A percentile compares a stretch with the other conserved stretches of the same genome.
These are phyloP conservation scores for Callocephalon fimbriatum DNA, from an alignment of 2,113 vertebrate species.

Conservation along the genomic window DNA sequence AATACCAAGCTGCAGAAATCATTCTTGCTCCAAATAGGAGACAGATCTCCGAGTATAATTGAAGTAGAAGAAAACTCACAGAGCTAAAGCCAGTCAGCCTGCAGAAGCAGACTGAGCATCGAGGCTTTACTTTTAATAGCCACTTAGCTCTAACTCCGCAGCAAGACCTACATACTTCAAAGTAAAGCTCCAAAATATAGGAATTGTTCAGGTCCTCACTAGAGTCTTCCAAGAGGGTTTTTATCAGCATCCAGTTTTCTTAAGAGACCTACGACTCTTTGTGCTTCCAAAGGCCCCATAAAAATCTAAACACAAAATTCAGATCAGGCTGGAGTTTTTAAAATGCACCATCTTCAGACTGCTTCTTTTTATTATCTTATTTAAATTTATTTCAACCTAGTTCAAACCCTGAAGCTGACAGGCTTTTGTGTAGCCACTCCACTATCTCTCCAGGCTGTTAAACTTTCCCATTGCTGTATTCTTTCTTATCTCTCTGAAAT, in stretches of 20 bases:
- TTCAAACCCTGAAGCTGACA: background rate
- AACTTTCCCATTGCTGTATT: background rate
- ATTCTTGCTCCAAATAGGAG: background rate
- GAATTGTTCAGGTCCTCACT: background rate
- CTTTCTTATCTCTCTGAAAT: background rate
- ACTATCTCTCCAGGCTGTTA: background rate
- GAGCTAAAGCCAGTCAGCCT: background rate
- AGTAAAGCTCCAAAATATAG: background rate
- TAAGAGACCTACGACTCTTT: background rate
- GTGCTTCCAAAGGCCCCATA: background rate
- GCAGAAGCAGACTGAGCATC: background rate
- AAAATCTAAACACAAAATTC: background rate
- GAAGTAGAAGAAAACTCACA: background rate
- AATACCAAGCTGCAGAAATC: slow-evolving; percentile 30
- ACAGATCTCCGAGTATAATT: background rate
- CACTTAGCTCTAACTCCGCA: background rate
- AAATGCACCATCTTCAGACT: background rate
- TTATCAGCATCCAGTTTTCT: background rate
- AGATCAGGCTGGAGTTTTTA: background rate
- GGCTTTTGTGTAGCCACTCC: background rate
- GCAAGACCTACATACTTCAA: background rate
- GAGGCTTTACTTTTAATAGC: background rate
- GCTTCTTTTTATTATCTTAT: background rate
- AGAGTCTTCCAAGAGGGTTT: background rate
- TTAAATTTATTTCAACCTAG: background rate